phyloP scores from a whole-genome alignment of 2,797 vertebrate genomes.

The Sebastes hubbsi region DNA sequence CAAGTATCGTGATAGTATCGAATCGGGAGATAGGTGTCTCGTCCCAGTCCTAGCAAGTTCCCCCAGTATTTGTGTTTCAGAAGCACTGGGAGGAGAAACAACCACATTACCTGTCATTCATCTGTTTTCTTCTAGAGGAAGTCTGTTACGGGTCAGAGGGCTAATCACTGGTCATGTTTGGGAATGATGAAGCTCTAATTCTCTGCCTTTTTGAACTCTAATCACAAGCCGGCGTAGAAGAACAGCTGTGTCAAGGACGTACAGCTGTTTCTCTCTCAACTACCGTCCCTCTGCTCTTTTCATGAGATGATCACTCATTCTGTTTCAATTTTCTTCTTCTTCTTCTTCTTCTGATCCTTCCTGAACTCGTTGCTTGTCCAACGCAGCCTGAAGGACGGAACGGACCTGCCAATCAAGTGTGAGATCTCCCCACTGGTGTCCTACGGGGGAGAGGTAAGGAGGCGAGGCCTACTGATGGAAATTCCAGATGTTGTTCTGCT shows the following conservation, averaged over 20 bases:
- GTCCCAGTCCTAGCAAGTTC: neutral
- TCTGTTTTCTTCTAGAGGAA: slow-evolving; percentile 61
- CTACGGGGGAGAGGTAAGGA: slow-evolving; percentile 94
- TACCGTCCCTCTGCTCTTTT: slow-evolving; percentile 10
- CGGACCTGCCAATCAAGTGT: slow-evolving; percentile 94
- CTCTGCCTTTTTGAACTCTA: slow-evolving; percentile 57
- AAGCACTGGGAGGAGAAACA: slow-evolving; percentile 4
- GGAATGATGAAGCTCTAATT: slow-evolving; percentile 49
- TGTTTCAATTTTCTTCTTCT: neutral
- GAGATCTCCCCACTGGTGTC: slow-evolving; percentile 96
- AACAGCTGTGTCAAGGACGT: slow-evolving; percentile 63
- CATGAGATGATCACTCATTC: slow-evolving; percentile 12
- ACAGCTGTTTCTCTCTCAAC: slow-evolving; percentile 57
- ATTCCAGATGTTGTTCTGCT: slow-evolving; percentile 33
- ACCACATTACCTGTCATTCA: slow-evolving; percentile 42
- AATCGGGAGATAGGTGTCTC: too few relatives aligned
- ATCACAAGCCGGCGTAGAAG: slow-evolving; percentile 65
- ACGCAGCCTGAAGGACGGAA: slow-evolving; percentile 92
- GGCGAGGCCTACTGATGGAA: neutral
- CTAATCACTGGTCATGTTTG: slow-evolving; percentile 65
- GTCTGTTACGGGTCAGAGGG: slow-evolving; percentile 43
- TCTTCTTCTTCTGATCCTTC: slow-evolving; percentile 16
- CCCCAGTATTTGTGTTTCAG: neutral
- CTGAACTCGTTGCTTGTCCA: slow-evolving; percentile 24
- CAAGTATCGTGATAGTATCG: too few relatives aligned